Base-by-base conservation (phyloP, 2,113 vertebrate genomes). In the Antennarius striatus region DNA sequence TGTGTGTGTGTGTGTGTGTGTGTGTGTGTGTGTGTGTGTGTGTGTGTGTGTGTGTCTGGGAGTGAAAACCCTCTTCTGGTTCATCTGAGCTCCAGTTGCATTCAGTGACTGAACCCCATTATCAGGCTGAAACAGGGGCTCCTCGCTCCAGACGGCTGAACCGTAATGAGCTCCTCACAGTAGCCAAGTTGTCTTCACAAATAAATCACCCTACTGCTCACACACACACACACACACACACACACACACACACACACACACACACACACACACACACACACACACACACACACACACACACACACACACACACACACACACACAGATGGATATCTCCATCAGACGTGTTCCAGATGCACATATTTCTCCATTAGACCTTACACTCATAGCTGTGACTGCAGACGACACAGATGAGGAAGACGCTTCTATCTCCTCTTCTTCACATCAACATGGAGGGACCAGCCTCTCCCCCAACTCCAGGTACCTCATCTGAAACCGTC, bases 161-260 rank as follows among this genome's bases (percentile, higher is more conserved):
- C 85, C 84, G 78, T 91, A 92, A 92, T 92, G 86, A 93, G 90
- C 84, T 90, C 73, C 85, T 88, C 86, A 82, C 80, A 81, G 77
- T 86, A 79, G 81, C 73, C 87, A 84, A 83, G 84, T 88, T 89
- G 89, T 89, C 87, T 87, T 56, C 80, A 83, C 75, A 84, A 90
- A 92, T 92, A 92, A 89, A 90, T 91, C 85, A 89, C 73, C 80
- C 70, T 56, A 11, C 56, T 68, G 58, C 56, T 58, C 75, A 70
- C 45, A 29, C 56, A 36, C 49, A 28, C 72, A 46, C 51, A 52
- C 71, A 56, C 60, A 59, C 62, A 47, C 50, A 49, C 39, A 55
- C 70, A 36, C 62, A 36, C 45, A 58, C 53, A 73, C 4, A 2
- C 51, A 52, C 71, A 56, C 60, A 59, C 62, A 47, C 50, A 49